A percentile compares a stretch with the other conserved stretches of the same genome.
These are phyloP conservation scores for Cyanoliseus patagonus DNA, from an alignment of 2,113 vertebrate genomes.

Conservation along the genomic window DNA sequence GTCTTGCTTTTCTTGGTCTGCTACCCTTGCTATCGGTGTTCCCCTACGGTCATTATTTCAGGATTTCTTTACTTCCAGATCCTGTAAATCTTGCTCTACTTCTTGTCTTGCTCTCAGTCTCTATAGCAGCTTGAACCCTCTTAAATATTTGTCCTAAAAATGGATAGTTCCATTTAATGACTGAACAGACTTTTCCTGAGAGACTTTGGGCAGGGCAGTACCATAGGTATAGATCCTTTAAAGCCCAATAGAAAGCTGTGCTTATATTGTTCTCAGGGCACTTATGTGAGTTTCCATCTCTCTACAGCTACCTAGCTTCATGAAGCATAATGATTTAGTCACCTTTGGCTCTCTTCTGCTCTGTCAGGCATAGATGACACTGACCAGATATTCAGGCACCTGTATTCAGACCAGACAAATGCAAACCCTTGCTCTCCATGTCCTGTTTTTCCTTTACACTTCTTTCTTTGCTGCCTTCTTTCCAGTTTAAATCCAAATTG, in stretches of 20 bases:
- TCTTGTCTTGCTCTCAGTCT: background rate
- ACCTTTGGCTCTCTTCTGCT: background rate
- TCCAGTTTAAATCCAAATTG: background rate
- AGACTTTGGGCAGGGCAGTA: background rate
- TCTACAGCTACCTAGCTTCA: background rate
- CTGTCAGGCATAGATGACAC: background rate
- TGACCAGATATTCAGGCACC: background rate
- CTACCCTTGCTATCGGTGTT: background rate
- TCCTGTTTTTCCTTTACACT: background rate
- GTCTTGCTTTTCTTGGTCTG: background rate
- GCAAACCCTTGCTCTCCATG: background rate
- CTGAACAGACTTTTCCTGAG: background rate
- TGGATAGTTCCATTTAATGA: background rate
- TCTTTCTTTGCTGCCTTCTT: background rate
- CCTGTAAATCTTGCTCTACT: background rate
- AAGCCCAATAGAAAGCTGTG: background rate
- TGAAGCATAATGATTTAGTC: background rate
- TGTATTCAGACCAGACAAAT: background rate
- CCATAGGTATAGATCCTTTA: background rate
- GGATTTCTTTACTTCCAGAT: background rate
- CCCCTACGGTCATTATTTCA: fast-evolving
- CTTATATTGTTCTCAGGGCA: background rate
- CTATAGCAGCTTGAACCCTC: background rate
- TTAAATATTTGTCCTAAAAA: background rate
- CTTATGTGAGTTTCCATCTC: background rate